Conservation (phyloP, 2,113 vertebrate species). For the Mugil cephalus region DNA sequence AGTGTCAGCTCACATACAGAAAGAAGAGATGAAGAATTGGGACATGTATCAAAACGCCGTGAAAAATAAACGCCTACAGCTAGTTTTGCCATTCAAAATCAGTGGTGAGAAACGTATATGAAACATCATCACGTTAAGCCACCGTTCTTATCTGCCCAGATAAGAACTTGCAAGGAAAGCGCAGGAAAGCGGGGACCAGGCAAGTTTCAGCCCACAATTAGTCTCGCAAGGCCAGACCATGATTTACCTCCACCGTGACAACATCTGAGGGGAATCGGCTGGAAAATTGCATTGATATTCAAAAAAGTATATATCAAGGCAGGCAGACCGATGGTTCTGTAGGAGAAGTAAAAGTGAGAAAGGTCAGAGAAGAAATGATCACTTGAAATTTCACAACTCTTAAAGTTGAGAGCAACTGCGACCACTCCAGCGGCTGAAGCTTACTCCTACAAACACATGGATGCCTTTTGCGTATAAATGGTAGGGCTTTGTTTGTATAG, state of each 20-base stretch:
- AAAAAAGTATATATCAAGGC: slow-evolving; percentile 24
- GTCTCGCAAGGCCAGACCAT: slow-evolving; percentile 39
- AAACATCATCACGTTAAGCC: slow-evolving; percentile 20
- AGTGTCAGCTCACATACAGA: neutral
- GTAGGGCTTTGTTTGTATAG: neutral
- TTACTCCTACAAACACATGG: neutral
- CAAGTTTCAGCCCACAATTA: slow-evolving; percentile 33
- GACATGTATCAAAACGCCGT: neutral
- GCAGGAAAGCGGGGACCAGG: slow-evolving; percentile 1
- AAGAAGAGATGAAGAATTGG: slow-evolving; percentile 3
- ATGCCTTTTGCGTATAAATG: neutral
- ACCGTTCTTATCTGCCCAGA: slow-evolving; percentile 4
- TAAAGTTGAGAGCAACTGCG: slow-evolving; percentile 18
- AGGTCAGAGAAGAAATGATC: slow-evolving; percentile 22
- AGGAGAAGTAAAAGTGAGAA: slow-evolving; percentile 39
- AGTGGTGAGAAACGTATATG: neutral
- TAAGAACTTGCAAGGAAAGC: slow-evolving; percentile 7
- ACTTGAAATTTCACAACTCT: slow-evolving; percentile 23
- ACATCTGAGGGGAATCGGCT: slow-evolving; percentile 31
- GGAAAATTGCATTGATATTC: slow-evolving; percentile 17
- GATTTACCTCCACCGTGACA: slow-evolving; percentile 28
- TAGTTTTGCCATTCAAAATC: neutral
- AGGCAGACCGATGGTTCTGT: neutral
- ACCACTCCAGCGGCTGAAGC: slow-evolving; percentile 19
- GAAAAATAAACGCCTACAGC: neutral